Conservation (phyloP, 2,888 invertebrate species). For the Andrena camellia region DNA sequence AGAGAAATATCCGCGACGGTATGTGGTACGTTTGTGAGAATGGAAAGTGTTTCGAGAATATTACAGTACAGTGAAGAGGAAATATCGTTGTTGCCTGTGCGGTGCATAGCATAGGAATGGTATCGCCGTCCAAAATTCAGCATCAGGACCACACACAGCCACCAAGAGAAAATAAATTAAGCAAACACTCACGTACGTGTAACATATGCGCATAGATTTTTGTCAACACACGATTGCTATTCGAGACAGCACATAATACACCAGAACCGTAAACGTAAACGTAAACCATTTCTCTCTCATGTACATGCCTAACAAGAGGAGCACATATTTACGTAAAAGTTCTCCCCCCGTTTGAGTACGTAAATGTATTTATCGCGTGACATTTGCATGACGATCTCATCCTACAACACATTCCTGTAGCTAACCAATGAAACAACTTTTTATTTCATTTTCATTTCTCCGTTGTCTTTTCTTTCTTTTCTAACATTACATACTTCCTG, state of each 20-base stretch:
- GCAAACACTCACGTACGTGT: conserved; percentile 72
- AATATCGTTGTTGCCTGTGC: conserved; percentile 73
- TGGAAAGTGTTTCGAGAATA: conserved; percentile 77
- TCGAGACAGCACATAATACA: background rate
- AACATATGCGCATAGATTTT: conserved; percentile 21
- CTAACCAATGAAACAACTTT: background rate
- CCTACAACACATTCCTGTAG: background rate
- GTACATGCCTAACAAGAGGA: background rate
- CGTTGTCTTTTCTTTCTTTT: background rate
- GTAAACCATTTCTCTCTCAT: background rate
- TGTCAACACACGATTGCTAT: background rate
- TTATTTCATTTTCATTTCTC: background rate
- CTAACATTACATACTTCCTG: background rate
- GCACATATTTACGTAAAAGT: conserved; percentile 6
- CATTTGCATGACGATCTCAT: conserved; percentile 23
- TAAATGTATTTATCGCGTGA: background rate
- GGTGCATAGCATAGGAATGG: conserved; percentile 84
- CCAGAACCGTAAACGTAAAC: too few relatives aligned
- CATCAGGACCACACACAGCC: conserved; percentile 79
- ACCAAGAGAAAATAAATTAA: conserved; percentile 66
- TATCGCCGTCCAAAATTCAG: conserved; percentile 84
- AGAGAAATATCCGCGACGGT: conserved; percentile 40
- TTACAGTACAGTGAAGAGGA: conserved; percentile 68
- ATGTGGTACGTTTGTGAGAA: conserved; percentile 66
- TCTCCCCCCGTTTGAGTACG: background rate